Evolutionary conservation across 2,888 invertebrate genomes (phyloP), one percentile per base, ranked within the genome.

Genomic region (Nomada goodeniana): DNA sequence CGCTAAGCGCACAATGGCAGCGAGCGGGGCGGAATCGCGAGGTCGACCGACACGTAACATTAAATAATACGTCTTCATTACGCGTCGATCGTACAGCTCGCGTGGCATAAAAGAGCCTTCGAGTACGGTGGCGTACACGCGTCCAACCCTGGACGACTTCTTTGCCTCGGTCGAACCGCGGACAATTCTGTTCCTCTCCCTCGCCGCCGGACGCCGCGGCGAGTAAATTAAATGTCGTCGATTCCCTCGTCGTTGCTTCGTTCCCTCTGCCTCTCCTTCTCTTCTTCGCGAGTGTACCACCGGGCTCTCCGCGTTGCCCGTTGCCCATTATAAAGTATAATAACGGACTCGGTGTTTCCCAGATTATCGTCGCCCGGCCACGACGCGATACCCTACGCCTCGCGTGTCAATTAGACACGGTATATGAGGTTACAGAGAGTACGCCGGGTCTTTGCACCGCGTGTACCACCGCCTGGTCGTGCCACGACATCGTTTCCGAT

Each of bases 341-440:
- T 92, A 86, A 85, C 88, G 88, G 80, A 82, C 85, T 86, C 76
- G 85, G 76, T 89, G 89, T 88, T 88, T 88, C 88, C 90, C 90
- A 91, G 92, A 92, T 92, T 91, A 91, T 88, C 87, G 89, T 88
- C 80, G 86, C 85, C 88, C 88, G 83, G 67, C 82, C 80, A 88
- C 87, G 82, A 89, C 86, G 89, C 89, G 89, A 91, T 90, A 91
- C 88, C 88, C 85, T 84, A 80, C 86, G 86, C 87, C 89, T 91
- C 90, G 92, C 92, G 92, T 92, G 92, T 91, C 92, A 91, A 92
- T 92, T 92, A 90, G 91, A 90, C 88, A 91, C 88, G 91, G 90
- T 90, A 84, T 87, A 90, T 87, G 89, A 87, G 87, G 89, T 90
- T 89, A 89, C 88, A 90, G 90, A 90, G 90, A 89, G 90, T 90